These are phyloP conservation scores for Trachemys scripta DNA, from an alignment of 2,113 vertebrate genomes.

Conservation along the genomic window DNA sequence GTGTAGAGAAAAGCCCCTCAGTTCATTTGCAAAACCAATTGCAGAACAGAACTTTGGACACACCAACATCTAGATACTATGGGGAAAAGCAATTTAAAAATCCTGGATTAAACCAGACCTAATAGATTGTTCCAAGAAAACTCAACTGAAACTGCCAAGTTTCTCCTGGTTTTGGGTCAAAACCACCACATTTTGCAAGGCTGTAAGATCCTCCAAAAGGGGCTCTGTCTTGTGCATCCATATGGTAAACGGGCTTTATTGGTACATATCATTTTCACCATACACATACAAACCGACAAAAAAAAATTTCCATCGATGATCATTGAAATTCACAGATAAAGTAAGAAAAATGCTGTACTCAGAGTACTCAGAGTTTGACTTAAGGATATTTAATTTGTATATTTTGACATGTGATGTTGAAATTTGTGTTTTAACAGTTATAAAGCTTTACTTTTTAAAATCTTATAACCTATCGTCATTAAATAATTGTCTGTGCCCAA, in stretches of 20 bases:
- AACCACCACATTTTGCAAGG: conserved; percentile 26
- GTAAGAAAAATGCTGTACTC: not conserved
- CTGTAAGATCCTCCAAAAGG: not conserved
- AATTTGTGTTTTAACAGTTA: not conserved
- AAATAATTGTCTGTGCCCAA: not conserved
- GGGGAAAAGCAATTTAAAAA: not conserved
- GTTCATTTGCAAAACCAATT: not conserved
- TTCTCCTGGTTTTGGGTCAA: conserved; percentile 29
- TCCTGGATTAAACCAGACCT: not conserved
- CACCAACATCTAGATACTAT: fast-evolving
- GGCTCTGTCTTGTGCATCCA: conserved; percentile 12
- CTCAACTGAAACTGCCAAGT: conserved; percentile 28
- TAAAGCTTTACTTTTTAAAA: not conserved
- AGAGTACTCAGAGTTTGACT: not conserved
- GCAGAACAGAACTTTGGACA: not conserved
- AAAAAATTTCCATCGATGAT: not conserved
- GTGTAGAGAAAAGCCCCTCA: not conserved
- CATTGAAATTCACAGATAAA: not conserved
- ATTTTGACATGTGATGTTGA: not conserved
- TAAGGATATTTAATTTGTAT: not conserved
- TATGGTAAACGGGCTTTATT: not conserved
- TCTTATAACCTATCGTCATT: not conserved
- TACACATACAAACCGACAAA: not conserved
- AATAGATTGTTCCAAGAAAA: conserved; percentile 6
- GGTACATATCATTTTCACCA: not conserved